Conservation (phyloP, 2,888 invertebrate species). For the Acanthosoma haemorrhoidale region DNA sequence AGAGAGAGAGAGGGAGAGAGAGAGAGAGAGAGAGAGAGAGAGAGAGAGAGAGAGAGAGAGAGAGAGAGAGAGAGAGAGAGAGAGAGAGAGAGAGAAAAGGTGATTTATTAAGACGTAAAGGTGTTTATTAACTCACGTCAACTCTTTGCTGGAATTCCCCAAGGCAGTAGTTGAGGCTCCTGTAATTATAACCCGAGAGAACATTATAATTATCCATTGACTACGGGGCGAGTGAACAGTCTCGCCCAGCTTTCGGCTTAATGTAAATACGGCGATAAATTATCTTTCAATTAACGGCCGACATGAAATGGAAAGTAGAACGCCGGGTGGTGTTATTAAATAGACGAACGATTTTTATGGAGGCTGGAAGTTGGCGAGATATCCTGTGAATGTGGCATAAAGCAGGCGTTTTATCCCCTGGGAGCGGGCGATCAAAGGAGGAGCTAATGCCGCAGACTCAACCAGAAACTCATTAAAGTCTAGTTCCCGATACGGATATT, state of each 20-base stretch:
- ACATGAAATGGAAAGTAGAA: no score
- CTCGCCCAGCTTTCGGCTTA: no score
- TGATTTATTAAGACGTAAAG: not conserved
- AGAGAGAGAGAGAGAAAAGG: not conserved
- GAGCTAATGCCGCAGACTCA: no score
- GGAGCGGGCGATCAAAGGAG: no score
- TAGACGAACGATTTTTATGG: not conserved
- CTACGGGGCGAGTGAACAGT: not conserved
- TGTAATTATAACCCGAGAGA: not conserved
- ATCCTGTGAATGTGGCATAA: no score
- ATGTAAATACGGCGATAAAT: slow-evolving; percentile 4
- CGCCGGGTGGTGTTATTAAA: not conserved
- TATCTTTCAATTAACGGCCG: slow-evolving; percentile 11
- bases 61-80: no score
- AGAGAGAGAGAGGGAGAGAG: no score
- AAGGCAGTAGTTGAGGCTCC: not conserved
- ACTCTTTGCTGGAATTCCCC: not conserved
- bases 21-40: no score
- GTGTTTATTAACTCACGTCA: not conserved
- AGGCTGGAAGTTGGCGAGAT: not conserved
- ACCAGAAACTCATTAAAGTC: no score
- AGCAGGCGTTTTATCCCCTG: no score
- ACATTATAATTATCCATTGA: not conserved
- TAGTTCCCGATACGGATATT: no score
- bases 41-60: no score